These are phyloP conservation scores for Antitype chi DNA, from an alignment of 2,888 invertebrate genomes.

Conservation along the genomic window DNA sequence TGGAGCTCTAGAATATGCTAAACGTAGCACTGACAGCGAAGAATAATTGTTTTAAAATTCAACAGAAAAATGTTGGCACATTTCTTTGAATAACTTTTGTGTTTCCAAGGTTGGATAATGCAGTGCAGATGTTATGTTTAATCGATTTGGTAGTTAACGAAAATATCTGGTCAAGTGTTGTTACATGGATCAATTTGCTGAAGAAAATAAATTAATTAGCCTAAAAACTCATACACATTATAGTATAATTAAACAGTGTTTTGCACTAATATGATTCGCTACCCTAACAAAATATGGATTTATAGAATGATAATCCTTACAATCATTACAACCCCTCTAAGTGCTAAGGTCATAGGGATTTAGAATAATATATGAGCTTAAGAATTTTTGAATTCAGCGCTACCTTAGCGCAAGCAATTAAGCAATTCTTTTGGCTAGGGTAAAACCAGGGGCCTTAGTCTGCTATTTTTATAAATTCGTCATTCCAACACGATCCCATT, in stretches of 20 bases:
- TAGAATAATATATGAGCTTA: no score
- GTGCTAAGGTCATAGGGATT: no score
- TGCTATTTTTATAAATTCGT: no score
- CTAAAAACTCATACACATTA: not conserved
- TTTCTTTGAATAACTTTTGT: constrained; percentile 29
- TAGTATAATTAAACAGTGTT: not conserved
- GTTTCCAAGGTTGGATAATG: constrained; percentile 21
- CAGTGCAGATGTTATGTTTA: constrained; percentile 36
- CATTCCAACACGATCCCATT: no score
- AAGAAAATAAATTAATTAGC: not conserved
- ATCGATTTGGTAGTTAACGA: constrained; percentile 15
- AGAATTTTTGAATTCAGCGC: no score
- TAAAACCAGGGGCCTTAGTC: no score
- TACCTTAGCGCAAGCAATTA: no score
- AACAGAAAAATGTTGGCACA: constrained; percentile 44
- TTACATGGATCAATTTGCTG: not conserved
- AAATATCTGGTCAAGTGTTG: not conserved
- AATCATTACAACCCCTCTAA: no score
- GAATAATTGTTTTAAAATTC: constrained; percentile 52
- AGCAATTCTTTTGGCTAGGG: not conserved
- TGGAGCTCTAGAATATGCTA: constrained; percentile 44
- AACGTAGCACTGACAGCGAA: constrained; percentile 41
- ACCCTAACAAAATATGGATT: no score
- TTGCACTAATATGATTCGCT: not conserved
- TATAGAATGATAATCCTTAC: no score